phyloP scores from a whole-genome alignment of 1,140 invertebrate species.

The Bicyclus anynana region DNA sequence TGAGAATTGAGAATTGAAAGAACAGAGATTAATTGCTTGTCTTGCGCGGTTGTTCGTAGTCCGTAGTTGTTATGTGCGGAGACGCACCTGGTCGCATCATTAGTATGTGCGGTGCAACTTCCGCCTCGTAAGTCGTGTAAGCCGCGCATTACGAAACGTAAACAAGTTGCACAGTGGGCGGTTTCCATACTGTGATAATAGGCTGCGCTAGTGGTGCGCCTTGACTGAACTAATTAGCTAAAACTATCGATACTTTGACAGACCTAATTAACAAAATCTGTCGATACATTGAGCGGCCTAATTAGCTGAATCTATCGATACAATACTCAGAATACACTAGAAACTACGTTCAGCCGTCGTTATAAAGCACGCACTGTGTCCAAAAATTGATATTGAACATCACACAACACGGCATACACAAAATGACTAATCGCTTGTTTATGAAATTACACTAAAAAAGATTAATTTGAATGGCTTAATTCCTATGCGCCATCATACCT shows the following conservation, averaged over 20 bases:
- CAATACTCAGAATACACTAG: too few species aligned
- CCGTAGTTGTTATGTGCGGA: background rate
- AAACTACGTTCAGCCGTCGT: too few species aligned
- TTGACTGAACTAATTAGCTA: background rate
- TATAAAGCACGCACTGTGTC: too few species aligned
- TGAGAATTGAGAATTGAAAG: too few species aligned
- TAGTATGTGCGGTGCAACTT: conserved; percentile 1
- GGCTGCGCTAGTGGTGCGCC: background rate
- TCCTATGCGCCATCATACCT: too few species aligned
- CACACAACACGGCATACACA: too few species aligned
- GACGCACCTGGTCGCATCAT: conserved; percentile 1
- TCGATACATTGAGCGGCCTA: background rate
- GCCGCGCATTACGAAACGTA: conserved; percentile 1
- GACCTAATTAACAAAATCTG: background rate
- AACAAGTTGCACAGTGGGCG: background rate
- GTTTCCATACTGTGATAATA: background rate
- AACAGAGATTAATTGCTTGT: background rate
- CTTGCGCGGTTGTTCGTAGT: background rate
- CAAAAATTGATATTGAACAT: too few species aligned
- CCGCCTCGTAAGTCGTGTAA: background rate
- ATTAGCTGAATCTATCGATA: too few species aligned
- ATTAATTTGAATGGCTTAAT: too few species aligned
- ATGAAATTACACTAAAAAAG: too few species aligned
- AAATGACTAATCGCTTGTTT: too few species aligned
- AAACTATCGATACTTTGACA: too few species aligned